phyloP scores from a whole-genome alignment of 2,797 vertebrate species.

The Echiichthys vipera region DNA sequence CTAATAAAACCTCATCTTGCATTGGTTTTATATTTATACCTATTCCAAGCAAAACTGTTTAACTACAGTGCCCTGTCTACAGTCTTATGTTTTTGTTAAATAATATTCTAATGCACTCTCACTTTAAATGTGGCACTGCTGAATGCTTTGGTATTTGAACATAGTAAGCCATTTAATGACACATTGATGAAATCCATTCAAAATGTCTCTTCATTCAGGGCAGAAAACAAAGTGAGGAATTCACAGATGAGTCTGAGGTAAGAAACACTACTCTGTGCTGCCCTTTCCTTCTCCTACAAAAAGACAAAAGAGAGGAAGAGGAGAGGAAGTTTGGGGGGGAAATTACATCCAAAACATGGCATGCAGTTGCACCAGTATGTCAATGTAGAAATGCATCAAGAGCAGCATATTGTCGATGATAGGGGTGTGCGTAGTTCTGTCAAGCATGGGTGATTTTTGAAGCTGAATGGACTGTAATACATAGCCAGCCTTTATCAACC shows the following conservation, averaged over 20 bases:
- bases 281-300: background rate
- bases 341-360: constrained; percentile 24
- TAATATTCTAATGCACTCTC: background rate
- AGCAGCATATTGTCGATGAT: constrained; percentile 55
- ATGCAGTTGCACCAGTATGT: constrained; percentile 60
- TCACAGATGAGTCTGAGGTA: constrained; percentile 98
- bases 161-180: no score
- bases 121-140: background rate
- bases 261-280: constrained; percentile 54
- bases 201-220: constrained; percentile 82
- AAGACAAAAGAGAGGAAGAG: background rate
- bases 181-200: constrained; percentile 3
- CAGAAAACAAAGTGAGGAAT: constrained; percentile 89
- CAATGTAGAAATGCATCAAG: constrained; percentile 44
- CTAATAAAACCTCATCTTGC: no score
- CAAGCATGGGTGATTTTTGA: constrained; percentile 58
- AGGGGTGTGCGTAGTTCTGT: constrained; percentile 58
- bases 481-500: constrained; percentile 59
- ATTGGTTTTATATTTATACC: background rate
- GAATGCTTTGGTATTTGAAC: background rate
- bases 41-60: background rate
- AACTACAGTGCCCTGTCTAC: background rate
- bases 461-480: constrained; percentile 61
- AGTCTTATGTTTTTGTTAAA: background rate
- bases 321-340: background rate